Conservation (phyloP, 2,113 vertebrate genomes). For the Phyllopteryx taeniolatus region DNA sequence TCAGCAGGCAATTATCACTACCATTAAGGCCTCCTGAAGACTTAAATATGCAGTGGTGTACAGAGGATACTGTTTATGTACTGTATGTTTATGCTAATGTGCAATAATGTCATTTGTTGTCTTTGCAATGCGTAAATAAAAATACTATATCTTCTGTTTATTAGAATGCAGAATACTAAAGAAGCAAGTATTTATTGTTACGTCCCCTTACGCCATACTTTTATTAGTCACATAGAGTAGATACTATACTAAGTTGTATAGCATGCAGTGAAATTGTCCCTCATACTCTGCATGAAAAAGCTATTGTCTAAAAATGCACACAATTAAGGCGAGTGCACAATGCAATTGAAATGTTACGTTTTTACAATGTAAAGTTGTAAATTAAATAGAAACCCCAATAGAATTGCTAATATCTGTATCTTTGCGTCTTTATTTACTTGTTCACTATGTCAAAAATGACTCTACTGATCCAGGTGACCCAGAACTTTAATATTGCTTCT, state of each 20-base stretch:
- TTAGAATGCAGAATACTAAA: not conserved
- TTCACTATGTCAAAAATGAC: not conserved
- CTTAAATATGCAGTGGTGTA: slow-evolving; percentile 12
- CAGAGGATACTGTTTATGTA: not conserved
- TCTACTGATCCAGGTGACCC: not conserved
- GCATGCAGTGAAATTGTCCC: not conserved
- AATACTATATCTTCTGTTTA: not conserved
- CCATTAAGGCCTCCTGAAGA: not conserved
- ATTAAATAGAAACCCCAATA: too few relatives aligned
- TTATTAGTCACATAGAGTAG: too few relatives aligned
- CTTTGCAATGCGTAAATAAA: not conserved
- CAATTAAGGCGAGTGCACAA: not conserved
- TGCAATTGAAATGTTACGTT: too few relatives aligned
- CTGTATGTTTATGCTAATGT: not conserved
- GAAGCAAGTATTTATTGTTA: too few relatives aligned
- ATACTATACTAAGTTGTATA: not conserved
- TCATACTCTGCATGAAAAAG: not conserved
- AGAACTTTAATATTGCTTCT: not conserved
- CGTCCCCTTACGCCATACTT: too few relatives aligned
- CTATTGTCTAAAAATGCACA: not conserved
- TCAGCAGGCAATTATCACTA: slow-evolving; percentile 18
- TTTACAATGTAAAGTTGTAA: too few relatives aligned
- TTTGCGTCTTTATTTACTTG: not conserved
- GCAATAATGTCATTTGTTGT: not conserved
- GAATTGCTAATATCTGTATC: not conserved